Evolutionary conservation across 2,113 vertebrate genomes (phyloP), one percentile per base, ranked within the genome.

Genomic region (Delphinapterus leucas): DNA sequence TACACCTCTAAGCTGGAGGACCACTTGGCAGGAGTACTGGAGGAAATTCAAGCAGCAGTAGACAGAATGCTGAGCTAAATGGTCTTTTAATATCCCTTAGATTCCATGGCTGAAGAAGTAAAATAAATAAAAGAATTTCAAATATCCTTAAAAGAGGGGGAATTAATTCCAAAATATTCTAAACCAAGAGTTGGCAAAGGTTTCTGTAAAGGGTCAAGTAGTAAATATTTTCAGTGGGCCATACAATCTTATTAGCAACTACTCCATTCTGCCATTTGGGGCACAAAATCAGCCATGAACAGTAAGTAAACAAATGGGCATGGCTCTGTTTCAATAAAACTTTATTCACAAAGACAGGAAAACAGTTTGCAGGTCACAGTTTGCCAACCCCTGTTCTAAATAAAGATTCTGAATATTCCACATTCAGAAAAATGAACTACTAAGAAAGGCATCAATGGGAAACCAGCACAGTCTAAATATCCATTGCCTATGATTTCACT

Each of bases 401-500:
- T 36, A 83, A 83, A 86, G 28, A 81, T 85, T 91, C 79, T 44
- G 38, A 90, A 47, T 70, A 88, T 93, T 70, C 18, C 23, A 93
- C 33, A 93, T 85, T 87, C 33, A 80, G 80, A 73, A 97, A 95
- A 94, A 85, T 82, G 74, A 77, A 91, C 14, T 65, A 92, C 17
- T 65, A 44, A 91, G 60, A 96, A 96, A 90, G 28, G 23, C 10
- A 96, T 31, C 38, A 68, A 79, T 38, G 21, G 28, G 3, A 90
- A 83, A 55, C 53, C 28, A 89, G 44, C 33, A 55, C 14, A 6
- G 49, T 81, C 44, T 88, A 91, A 86, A 95, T 85, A 70, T 55
- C 28, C 68, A 68, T 4, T 74, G 47, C 36, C n/a, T 67, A 33
- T 65, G 41, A 89, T 84, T 85, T 53, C n/a, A 55, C 55, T 58